Percentiles rank a stretch among this genome's conserved stretches.
These are phyloP conservation scores for Suricata suricatta DNA, from an alignment of 2,113 vertebrate genomes.

Conservation along the genomic window DNA sequence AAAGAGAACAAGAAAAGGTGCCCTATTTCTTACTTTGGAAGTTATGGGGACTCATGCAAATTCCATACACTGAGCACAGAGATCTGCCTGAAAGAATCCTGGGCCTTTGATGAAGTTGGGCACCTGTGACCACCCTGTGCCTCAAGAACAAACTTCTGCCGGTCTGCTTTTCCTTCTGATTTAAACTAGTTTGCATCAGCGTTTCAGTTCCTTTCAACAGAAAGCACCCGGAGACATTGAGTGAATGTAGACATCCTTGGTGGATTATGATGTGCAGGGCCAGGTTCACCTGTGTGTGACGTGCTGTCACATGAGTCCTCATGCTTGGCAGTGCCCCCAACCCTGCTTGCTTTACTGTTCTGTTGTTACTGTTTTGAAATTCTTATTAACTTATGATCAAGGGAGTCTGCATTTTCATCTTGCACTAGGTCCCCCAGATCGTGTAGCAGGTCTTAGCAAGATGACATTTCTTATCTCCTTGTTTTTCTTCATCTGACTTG, in stretches of 20 bases:
- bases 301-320: neutral
- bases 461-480: neutral
- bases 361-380: neutral
- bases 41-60: neutral
- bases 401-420: neutral
- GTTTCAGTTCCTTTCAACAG: neutral
- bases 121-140: no score
- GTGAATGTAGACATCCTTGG: neutral
- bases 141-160: neutral
- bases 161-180: neutral
- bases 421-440: no score
- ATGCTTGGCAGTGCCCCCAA: neutral
- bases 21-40: neutral
- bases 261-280: neutral
- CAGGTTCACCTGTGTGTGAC: neutral
- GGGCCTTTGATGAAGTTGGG: neutral
- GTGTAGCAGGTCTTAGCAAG: neutral
- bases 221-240: neutral
- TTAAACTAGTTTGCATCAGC: neutral
- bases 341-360: neutral
- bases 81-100: neutral
- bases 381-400: neutral
- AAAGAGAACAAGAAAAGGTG: neutral
- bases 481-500: neutral
- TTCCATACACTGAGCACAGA: neutral